Evolutionary conservation across 2,888 invertebrate species (phyloP).

Genomic region (Kryphioiulus occultus): DNA sequence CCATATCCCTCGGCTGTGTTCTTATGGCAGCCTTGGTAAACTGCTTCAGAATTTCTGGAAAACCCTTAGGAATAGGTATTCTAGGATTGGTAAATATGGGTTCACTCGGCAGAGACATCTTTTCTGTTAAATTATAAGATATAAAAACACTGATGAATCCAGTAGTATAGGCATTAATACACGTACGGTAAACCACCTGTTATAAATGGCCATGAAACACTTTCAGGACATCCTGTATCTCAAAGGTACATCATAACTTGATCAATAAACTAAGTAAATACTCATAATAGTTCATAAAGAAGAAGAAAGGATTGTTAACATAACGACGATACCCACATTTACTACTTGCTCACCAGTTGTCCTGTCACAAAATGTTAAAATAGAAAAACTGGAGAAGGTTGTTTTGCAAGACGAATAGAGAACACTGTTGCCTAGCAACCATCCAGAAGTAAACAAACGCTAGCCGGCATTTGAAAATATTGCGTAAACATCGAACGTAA

Average conservation of each 20-base stretch:
- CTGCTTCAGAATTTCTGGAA: conserved; percentile 83
- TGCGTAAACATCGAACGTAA: neutral
- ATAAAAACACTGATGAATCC: neutral
- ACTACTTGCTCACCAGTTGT: neutral
- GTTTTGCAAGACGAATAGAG: neutral
- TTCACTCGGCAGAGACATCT: neutral
- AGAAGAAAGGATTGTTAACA: neutral
- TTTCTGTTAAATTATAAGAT: neutral
- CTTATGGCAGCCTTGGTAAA: conserved; percentile 91
- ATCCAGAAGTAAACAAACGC: neutral
- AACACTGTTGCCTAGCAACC: neutral
- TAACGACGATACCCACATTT: neutral
- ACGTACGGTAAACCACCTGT: too few species aligned
- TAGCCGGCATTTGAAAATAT: neutral
- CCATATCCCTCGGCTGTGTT: conserved; percentile 85
- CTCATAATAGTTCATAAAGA: neutral
- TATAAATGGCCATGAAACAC: neutral
- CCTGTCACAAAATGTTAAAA: neutral
- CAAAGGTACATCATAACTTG: neutral
- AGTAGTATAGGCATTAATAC: too few species aligned
- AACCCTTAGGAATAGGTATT: conserved; percentile 81
- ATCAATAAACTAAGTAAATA: neutral
- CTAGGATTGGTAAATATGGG: conserved; percentile 72
- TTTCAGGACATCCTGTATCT: neutral
- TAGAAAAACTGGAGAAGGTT: neutral